Conservation (phyloP, 2,888 invertebrate species). For the Cenopis cana region DNA sequence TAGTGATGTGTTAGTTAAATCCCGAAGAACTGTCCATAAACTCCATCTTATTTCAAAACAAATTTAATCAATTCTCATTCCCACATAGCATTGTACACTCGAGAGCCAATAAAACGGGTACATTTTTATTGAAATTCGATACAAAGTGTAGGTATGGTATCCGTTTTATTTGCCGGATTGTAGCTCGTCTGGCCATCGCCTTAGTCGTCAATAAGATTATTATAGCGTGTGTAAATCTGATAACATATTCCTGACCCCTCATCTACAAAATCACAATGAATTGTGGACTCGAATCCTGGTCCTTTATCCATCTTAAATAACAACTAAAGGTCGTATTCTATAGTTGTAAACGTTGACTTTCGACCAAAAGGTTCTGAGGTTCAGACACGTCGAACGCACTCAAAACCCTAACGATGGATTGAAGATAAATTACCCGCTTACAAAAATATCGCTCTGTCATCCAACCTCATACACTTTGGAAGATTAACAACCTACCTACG, state of each 20-base stretch:
- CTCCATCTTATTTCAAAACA: no score
- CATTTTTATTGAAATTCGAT: no score
- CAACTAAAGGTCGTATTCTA: background rate
- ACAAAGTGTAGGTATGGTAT: no score
- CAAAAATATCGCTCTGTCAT: constrained; percentile 55
- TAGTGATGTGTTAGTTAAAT: no score
- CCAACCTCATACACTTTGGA: constrained; percentile 44
- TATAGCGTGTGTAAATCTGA: background rate
- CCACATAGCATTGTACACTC: no score
- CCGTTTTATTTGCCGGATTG: no score
- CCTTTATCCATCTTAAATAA: constrained; percentile 1
- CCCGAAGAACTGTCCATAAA: no score
- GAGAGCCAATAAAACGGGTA: no score
- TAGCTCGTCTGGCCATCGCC: no score
- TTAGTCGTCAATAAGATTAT: background rate
- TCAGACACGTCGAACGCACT: constrained; percentile 57
- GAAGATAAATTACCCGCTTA: constrained; percentile 63
- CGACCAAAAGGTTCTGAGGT: background rate
- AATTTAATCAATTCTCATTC: no score
- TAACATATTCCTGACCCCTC: background rate
- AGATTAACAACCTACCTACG: constrained; percentile 38
- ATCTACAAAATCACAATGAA: constrained; percentile 20
- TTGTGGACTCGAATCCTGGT: constrained; percentile 2
- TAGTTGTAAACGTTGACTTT: background rate
- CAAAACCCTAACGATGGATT: constrained; percentile 55